Evolutionary conservation across 64 coral and sea anemone genomes (phyloP).

Genomic region (Montipora capricornis): DNA sequence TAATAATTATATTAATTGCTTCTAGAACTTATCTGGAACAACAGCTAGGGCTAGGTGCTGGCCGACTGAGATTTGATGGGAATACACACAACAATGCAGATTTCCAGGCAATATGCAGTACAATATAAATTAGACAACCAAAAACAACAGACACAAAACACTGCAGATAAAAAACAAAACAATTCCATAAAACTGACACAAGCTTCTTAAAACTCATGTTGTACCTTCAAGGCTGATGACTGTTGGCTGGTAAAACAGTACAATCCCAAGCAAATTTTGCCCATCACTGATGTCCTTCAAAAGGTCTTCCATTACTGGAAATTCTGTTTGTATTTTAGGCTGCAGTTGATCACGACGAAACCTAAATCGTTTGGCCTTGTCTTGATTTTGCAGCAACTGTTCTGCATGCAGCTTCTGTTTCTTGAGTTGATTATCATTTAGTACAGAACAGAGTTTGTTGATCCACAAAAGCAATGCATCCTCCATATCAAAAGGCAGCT

Average conservation of each 20-base stretch:
- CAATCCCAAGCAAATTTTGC: constrained; percentile 74
- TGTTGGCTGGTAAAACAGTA: constrained; percentile 89
- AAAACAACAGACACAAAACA: not conserved
- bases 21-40: too few relatives aligned
- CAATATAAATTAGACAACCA: too few relatives aligned
- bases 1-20: too few relatives aligned
- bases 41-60: too few relatives aligned
- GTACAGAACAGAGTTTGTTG: constrained; percentile 79
- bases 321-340: constrained; percentile 81
- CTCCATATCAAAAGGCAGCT: constrained; percentile 97
- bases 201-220: too few relatives aligned
- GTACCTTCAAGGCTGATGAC: constrained; percentile 91
- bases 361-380: constrained; percentile 90
- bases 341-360: constrained; percentile 92
- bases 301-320: constrained; percentile 91
- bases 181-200: not conserved
- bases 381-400: constrained; percentile 88
- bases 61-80: too few relatives aligned
- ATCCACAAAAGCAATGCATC: constrained; percentile 95
- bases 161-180: not conserved
- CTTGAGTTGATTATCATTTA: constrained; percentile 81
- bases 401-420: constrained; percentile 78
- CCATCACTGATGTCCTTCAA: constrained; percentile 94
- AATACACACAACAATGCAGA: not conserved
- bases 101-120: too few relatives aligned